Conservation (phyloP, 2,797 vertebrate species). For the Myotis pilosus region DNA sequence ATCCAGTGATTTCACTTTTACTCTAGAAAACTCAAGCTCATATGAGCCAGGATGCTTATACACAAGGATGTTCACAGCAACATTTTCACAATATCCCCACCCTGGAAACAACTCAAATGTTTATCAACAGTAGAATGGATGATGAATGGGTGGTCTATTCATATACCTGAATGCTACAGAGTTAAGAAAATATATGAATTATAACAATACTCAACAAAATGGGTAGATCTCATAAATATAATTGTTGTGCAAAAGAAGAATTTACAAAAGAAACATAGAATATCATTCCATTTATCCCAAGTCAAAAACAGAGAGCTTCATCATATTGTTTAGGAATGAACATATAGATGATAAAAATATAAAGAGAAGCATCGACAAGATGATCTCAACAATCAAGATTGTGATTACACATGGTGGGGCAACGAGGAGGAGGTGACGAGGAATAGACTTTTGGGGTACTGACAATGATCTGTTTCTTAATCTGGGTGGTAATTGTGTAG, state of each 20-base stretch:
- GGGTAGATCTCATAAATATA: background rate
- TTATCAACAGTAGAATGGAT: background rate
- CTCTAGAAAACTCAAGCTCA: background rate
- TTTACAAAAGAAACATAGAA: conserved; percentile 26
- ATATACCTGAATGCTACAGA: background rate
- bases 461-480: background rate
- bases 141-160: background rate
- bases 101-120: background rate
- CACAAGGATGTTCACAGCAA: background rate
- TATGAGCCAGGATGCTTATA: background rate
- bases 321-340: background rate
- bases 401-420: background rate
- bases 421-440: background rate
- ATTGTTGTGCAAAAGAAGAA: background rate
- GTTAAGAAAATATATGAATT: background rate
- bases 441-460: background rate
- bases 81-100: background rate
- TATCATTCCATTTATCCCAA: background rate
- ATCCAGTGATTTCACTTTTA: background rate
- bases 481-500: background rate
- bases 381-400: background rate
- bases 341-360: background rate
- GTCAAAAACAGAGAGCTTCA: background rate
- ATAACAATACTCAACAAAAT: background rate
- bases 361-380: background rate